These are phyloP conservation scores for Odobenus rosmarus DNA, from an alignment of 2,113 vertebrate genomes.

Conservation along the genomic window DNA sequence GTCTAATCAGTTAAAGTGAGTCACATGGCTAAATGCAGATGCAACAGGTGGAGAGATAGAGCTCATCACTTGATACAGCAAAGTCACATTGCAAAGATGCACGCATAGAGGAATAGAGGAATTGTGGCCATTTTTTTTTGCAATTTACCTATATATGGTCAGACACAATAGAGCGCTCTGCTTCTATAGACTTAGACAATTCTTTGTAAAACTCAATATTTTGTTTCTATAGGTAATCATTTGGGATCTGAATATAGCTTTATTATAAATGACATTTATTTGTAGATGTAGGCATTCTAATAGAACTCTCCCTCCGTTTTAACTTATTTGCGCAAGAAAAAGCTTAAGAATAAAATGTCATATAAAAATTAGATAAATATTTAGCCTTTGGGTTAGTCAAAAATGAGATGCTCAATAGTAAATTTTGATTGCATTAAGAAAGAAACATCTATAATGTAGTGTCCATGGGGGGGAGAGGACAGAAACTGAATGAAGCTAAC, in stretches of 20 bases:
- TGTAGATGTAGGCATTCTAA: background rate
- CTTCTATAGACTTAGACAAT: background rate
- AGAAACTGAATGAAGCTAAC: background rate
- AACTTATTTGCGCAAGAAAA: background rate
- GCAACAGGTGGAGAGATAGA: background rate
- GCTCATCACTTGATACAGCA: background rate
- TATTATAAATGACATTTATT: background rate
- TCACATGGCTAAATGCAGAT: background rate
- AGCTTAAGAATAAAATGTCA: background rate
- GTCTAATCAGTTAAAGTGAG: background rate
- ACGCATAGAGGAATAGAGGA: background rate
- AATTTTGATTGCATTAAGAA: conserved; percentile 6
- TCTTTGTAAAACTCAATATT: background rate
- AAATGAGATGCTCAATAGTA: background rate
- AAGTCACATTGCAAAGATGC: background rate
- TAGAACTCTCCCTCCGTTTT: background rate
- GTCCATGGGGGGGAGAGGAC: background rate
- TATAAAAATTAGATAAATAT: background rate
- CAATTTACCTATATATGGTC: background rate
- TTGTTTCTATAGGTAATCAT: background rate
- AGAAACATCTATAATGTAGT: background rate
- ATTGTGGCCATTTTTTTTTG: background rate
- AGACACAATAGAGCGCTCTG: background rate
- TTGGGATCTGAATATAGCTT: background rate
- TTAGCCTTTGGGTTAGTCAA: background rate